These are phyloP conservation scores for Hypsibius dujardini DNA, from an alignment of 1,140 invertebrate genomes.

Conservation along the genomic window DNA sequence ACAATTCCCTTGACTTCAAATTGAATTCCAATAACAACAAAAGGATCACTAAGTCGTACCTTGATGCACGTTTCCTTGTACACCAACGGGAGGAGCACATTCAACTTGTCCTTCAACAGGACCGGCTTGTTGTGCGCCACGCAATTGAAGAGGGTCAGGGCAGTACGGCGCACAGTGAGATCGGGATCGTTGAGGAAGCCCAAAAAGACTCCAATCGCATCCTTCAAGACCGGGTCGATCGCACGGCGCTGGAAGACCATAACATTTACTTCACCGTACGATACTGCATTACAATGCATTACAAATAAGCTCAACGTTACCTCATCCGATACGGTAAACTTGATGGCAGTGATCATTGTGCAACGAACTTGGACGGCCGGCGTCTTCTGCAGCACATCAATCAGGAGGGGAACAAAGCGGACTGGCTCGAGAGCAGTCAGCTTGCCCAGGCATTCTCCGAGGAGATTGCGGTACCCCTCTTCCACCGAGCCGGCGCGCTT, in stretches of 20 bases:
- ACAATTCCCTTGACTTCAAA: conserved; percentile 14
- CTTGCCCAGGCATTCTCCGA: conserved; percentile 93
- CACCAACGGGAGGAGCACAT: conserved; percentile 69
- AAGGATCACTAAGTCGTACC: conserved; percentile 37
- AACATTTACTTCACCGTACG: conserved; percentile 16
- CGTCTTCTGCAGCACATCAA: conserved; percentile 46
- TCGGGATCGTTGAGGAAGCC: conserved; percentile 68
- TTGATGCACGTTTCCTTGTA: conserved; percentile 90
- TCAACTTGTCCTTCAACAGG: conserved; percentile 72
- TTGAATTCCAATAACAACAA: conserved; percentile 15
- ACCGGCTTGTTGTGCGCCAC: conserved; percentile 97
- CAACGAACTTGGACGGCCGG: conserved; percentile 70
- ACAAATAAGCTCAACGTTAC: conserved; percentile 30
- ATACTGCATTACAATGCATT: no score
- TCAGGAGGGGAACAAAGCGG: conserved; percentile 25
- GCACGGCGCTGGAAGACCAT: conserved; percentile 52
- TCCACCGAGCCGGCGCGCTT: conserved; percentile 84
- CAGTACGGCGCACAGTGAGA: conserved; percentile 80
- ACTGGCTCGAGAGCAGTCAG: conserved; percentile 81
- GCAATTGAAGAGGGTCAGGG: conserved; percentile 91
- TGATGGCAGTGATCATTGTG: conserved; percentile 92
- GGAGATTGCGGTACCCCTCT: conserved; percentile 91
- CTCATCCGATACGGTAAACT: conserved; percentile 92
- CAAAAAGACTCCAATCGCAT: conserved; percentile 73
- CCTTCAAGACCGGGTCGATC: conserved; percentile 67